These are phyloP conservation scores for Cynoglossus semilaevis DNA, from an alignment of 2,113 vertebrate species.

Conservation along the genomic window DNA sequence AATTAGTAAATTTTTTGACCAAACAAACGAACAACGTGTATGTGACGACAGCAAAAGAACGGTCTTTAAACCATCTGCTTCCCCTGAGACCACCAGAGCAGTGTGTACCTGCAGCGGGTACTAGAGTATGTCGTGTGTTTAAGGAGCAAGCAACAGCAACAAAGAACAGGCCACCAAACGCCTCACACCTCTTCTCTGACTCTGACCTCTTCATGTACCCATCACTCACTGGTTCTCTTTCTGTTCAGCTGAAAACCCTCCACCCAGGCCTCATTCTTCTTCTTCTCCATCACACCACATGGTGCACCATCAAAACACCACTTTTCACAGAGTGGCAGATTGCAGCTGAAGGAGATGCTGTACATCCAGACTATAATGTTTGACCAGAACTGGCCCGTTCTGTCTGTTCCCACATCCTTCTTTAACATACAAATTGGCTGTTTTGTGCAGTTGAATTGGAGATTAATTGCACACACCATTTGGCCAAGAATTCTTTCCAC, in stretches of 20 bases:
- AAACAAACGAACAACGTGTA: not conserved
- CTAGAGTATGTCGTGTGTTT: constrained; percentile 49
- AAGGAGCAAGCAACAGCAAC: constrained; percentile 53
- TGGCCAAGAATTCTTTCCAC: constrained; percentile 49
- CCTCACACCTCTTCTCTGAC: constrained; percentile 18
- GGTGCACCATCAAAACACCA: constrained; percentile 53
- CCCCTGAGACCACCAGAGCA: constrained; percentile 33
- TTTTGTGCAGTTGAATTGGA: constrained; percentile 74
- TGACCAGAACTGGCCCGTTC: constrained; percentile 19
- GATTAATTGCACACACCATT: constrained; percentile 74
- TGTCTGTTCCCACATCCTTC: constrained; percentile 48
- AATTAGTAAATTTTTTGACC: too few species aligned
- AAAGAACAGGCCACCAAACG: constrained; percentile 40
- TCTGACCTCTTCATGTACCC: constrained; percentile 28
- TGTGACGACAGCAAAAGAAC: constrained; percentile 1
- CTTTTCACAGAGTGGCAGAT: constrained; percentile 62
- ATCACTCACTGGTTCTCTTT: constrained; percentile 5
- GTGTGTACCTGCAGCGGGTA: constrained; percentile 24
- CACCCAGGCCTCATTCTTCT: constrained; percentile 15
- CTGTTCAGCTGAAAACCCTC: constrained; percentile 8
- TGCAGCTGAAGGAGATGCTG: constrained; percentile 56
- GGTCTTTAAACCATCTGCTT: constrained; percentile 49
- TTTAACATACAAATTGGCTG: constrained; percentile 80
- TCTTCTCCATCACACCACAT: constrained; percentile 41
- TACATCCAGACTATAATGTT: constrained; percentile 45